These are phyloP conservation scores for Coremacera marginata DNA, from an alignment of 2,888 invertebrate species.

Conservation along the genomic window DNA sequence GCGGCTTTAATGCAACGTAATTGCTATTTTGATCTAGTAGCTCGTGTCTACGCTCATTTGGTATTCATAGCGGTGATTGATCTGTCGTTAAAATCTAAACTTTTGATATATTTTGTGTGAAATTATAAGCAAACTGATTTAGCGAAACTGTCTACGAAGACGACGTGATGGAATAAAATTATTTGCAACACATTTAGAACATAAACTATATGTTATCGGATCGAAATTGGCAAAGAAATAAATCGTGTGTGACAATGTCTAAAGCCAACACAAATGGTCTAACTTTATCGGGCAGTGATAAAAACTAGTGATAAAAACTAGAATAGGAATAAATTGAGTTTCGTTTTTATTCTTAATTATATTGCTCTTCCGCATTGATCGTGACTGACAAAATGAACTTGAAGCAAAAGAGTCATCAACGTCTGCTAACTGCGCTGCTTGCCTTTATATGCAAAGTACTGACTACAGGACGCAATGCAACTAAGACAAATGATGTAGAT, in stretches of 20 bases:
- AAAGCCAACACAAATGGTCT: neutral
- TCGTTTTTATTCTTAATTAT: neutral
- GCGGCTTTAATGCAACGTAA: constrained; percentile 10
- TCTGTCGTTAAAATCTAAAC: constrained; percentile 15
- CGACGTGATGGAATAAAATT: neutral
- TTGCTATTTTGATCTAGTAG: neutral
- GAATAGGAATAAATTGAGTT: too few species aligned
- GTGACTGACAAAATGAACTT: constrained; percentile 21
- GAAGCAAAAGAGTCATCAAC: neutral
- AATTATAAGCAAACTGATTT: neutral
- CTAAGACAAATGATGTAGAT: neutral
- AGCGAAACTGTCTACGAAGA: neutral
- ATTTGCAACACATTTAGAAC: constrained; percentile 13
- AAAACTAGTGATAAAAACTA: too few species aligned
- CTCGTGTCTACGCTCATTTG: constrained; percentile 24
- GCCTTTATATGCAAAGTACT: constrained; percentile 28
- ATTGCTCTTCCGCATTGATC: neutral
- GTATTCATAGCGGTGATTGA: constrained; percentile 27
- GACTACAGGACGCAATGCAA: constrained; percentile 8
- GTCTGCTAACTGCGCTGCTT: constrained; percentile 24
- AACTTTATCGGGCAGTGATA: too few species aligned
- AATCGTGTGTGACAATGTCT: constrained; percentile 9
- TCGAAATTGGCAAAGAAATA: neutral
- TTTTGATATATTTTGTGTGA: neutral
- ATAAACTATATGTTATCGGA: neutral